Base-by-base conservation (phyloP, 2,888 invertebrate genomes). In the Drosophila barbarae region DNA sequence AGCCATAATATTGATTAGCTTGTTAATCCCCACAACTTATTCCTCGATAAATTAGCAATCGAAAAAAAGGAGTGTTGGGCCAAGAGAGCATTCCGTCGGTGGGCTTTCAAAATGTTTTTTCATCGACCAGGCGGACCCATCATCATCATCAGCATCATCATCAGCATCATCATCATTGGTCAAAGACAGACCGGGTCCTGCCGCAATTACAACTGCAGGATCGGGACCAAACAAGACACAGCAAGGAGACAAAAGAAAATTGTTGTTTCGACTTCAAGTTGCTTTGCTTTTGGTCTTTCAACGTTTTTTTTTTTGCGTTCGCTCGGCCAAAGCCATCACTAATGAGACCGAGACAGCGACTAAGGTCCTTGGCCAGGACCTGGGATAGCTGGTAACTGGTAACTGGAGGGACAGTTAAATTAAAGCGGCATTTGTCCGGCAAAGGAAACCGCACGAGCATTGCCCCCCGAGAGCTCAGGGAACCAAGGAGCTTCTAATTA, bases 401-500 rank as follows among this genome's bases (percentile, higher is more conserved):
- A 13, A 8, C 13, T 32, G 12, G 35, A 12, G 57, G 61, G 13
- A 13, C 56, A 52, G 60, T 74, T 69, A 68, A 72, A 74, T 74
- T 63, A 72, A 69, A 65, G 75, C 69, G 61, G 59, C 76, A 57
- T 59, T 70, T 55, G 56, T 55, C 56, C 56, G 32, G 38, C 56
- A 18, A 36, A 54, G 56, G 53, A 61, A 51, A 55, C 51, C 53
- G 23, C 35, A 63, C 47, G 28, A 52, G 28, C 28, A 44, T 26
- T 23, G 35, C 9, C 36, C 55, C 18, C 15, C 18, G 18, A 18
- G 35, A 54, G 39, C 36, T 44, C n/a, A 50, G 38, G 49, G 13
- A 35, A 30, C 13, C 35, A 35, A 68, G 71, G 51, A 79, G 74
- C 66, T 80, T 79, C 71, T 80, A 79, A 79, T 83, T 79, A 84